These are phyloP conservation scores for Leptocoma aspasia DNA, from an alignment of 2,113 vertebrate genomes.

Conservation along the genomic window DNA sequence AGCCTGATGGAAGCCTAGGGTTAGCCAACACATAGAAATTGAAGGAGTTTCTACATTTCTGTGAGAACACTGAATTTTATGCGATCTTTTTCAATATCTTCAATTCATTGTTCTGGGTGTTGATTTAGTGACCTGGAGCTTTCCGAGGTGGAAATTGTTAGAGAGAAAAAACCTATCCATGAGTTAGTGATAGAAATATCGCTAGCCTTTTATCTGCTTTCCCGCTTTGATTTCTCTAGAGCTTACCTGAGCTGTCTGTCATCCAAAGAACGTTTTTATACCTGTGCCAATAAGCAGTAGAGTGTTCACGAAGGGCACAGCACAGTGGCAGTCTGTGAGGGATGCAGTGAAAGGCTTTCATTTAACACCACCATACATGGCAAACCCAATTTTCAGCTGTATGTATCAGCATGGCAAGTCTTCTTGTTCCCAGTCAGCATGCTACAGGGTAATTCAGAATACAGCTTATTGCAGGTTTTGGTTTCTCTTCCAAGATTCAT, in stretches of 20 bases:
- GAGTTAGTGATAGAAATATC: background rate
- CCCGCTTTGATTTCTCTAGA: slow-evolving; percentile 28
- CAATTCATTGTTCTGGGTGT: background rate
- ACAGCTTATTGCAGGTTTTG: slow-evolving; percentile 46
- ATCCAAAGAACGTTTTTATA: slow-evolving; percentile 26
- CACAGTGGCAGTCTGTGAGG: background rate
- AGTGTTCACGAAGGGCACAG: background rate
- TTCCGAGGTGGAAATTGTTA: background rate
- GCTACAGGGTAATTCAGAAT: slow-evolving; percentile 43
- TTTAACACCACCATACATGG: background rate
- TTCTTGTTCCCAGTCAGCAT: slow-evolving; percentile 3
- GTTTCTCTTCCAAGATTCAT: slow-evolving; percentile 24
- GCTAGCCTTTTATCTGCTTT: slow-evolving; percentile 7
- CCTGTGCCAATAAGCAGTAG: background rate
- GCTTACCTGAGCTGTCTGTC: slow-evolving; percentile 19
- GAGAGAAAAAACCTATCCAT: background rate
- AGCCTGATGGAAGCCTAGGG: background rate
- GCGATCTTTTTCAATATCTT: background rate
- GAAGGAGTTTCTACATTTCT: background rate
- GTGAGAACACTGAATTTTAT: background rate
- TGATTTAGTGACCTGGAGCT: background rate
- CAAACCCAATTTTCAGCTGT: slow-evolving; percentile 32
- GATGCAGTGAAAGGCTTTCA: background rate
- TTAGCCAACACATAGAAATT: background rate
- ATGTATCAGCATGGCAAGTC: slow-evolving; percentile 3